Evolutionary conservation across 2,113 vertebrate species (phyloP).

Genomic region (Chamaetylas fuelleborni): DNA sequence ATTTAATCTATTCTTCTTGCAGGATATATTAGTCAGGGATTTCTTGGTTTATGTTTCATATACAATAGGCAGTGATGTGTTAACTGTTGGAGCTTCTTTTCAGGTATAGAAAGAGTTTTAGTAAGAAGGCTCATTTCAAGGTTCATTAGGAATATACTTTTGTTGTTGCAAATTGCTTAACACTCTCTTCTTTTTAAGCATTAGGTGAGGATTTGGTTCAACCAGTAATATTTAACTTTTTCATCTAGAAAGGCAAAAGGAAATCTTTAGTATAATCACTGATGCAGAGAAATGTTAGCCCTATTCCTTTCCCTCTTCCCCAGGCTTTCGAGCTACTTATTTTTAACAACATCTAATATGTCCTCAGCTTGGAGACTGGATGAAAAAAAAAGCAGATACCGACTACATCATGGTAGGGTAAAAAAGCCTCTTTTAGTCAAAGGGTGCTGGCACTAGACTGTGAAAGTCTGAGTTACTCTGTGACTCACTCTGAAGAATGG

Average conservation of each 20-base stretch:
- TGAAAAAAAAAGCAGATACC: not conserved
- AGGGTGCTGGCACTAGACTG: not conserved
- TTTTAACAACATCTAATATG: not conserved
- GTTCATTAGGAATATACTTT: slow-evolving; percentile 49
- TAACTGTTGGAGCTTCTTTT: slow-evolving; percentile 26
- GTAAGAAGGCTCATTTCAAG: slow-evolving; percentile 38
- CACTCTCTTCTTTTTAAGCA: slow-evolving; percentile 26
- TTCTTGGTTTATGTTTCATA: slow-evolving; percentile 14
- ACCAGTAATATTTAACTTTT: slow-evolving; percentile 40
- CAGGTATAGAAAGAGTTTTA: slow-evolving; percentile 25
- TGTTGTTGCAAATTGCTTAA: slow-evolving; percentile 35
- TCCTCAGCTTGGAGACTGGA: not conserved
- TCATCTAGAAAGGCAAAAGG: slow-evolving; percentile 9
- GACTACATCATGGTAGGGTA: not conserved
- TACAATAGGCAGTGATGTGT: not conserved
- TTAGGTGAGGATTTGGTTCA: slow-evolving; percentile 21
- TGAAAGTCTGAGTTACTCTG: not conserved
- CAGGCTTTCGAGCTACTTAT: not conserved
- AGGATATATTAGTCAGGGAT: not conserved
- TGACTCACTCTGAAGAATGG: not conserved
- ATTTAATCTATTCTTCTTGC: not conserved
- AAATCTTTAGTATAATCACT: slow-evolving; percentile 34
- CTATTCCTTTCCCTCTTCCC: not conserved
- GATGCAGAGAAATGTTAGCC: slow-evolving; percentile 21
- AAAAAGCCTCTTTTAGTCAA: slow-evolving; percentile 32